A percentile compares a stretch with the other conserved stretches of the same genome.
These are phyloP conservation scores for Lepus americanus DNA, from an alignment of 2,113 vertebrate species.

Conservation along the genomic window DNA sequence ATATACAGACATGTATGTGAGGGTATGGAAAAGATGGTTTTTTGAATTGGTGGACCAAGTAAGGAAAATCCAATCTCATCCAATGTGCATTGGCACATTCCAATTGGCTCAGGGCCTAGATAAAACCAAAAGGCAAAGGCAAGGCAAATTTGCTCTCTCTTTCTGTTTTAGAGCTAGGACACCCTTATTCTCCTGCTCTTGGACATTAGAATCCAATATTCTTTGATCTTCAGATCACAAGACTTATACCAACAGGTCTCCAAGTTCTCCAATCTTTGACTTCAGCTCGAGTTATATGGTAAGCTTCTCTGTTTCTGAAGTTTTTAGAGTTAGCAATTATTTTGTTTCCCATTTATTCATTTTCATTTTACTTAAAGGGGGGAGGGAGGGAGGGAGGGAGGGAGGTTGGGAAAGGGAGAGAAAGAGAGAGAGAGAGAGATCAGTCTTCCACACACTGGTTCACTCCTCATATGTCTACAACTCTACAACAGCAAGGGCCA, in stretches of 20 bases:
- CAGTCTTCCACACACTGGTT: too few relatives aligned
- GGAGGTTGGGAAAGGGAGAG: too few relatives aligned
- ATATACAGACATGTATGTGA: neutral
- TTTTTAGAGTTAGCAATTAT: neutral
- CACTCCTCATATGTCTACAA: too few relatives aligned
- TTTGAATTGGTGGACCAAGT: neutral
- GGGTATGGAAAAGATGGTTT: neutral
- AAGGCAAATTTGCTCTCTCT: neutral
- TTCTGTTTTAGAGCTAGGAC: neutral
- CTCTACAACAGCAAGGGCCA: too few relatives aligned
- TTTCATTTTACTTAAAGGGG: too few relatives aligned
- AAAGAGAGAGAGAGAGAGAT: too few relatives aligned
- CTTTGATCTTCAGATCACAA: neutral
- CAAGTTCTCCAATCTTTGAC: neutral
- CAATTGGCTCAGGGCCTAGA: neutral
- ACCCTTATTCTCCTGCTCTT: neutral
- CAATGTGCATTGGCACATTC: neutral
- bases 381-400: too few relatives aligned
- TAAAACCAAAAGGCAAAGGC: neutral
- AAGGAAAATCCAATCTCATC: neutral
- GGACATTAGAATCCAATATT: neutral
- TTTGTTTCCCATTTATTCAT: too few relatives aligned
- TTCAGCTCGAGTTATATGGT: neutral
- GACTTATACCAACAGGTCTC: neutral
- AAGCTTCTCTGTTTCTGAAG: neutral